These are phyloP conservation scores for Chlorodrepanis virens DNA, from an alignment of 2,113 vertebrate species.

Conservation along the genomic window DNA sequence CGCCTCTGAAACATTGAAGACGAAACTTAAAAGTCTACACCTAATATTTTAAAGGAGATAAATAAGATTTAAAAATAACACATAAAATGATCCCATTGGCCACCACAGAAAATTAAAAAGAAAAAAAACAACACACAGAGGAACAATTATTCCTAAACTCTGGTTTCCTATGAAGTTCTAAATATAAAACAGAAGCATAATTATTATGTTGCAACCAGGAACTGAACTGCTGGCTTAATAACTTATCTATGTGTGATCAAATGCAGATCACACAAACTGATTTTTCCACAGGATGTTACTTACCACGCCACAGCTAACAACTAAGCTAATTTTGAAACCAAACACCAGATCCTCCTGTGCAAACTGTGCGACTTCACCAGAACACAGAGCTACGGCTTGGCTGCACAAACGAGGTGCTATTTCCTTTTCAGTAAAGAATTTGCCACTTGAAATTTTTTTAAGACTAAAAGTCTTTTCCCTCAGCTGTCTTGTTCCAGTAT, in stretches of 20 bases:
- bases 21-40: background rate
- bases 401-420: background rate
- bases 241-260: background rate
- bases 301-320: background rate
- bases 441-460: rapidly evolving
- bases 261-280: background rate
- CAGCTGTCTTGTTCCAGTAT: background rate
- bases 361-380: background rate
- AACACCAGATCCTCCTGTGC: background rate
- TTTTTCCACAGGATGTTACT: background rate
- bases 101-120: background rate
- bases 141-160: background rate
- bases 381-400: rapidly evolving
- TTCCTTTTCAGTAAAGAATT: background rate
- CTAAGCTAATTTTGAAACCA: background rate
- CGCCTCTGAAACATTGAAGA: slow-evolving; percentile 79
- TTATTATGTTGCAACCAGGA: background rate
- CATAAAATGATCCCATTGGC: background rate
- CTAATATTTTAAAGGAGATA: background rate
- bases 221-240: background rate
- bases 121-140: background rate
- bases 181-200: background rate
- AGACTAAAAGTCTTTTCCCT: background rate
- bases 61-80: background rate
- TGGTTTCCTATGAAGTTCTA: background rate